Conservation (phyloP, 2,113 vertebrate species). For the Larimichthys polyactis region DNA sequence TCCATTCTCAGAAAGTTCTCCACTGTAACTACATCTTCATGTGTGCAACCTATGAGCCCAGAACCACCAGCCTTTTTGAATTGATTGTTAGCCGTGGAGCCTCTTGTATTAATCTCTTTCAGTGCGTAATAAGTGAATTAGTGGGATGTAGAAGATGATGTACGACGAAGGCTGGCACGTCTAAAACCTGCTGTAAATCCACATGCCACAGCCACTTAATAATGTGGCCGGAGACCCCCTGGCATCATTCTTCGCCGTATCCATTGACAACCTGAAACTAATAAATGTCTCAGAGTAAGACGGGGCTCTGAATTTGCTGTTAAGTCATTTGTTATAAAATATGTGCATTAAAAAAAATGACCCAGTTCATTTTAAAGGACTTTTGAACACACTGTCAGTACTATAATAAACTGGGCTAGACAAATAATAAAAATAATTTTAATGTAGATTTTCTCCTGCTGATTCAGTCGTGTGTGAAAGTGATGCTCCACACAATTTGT, state of each 20-base stretch:
- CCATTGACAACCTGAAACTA: slow-evolving; percentile 49
- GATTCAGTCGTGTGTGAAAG: slow-evolving; percentile 2
- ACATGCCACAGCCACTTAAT: slow-evolving; percentile 72
- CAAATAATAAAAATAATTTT: not conserved
- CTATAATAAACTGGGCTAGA: not conserved
- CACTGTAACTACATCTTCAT: slow-evolving; percentile 18
- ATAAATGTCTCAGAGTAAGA: slow-evolving; percentile 54
- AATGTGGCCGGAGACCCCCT: slow-evolving; percentile 61
- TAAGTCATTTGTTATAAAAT: slow-evolving; percentile 51
- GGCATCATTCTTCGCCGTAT: slow-evolving; percentile 60
- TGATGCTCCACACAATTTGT: slow-evolving; percentile 1
- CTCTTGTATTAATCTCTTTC: slow-evolving; percentile 67
- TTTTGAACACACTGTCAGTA: not conserved
- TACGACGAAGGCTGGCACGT: slow-evolving; percentile 67
- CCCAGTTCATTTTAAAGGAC: slow-evolving; percentile 7
- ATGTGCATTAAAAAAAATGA: slow-evolving; percentile 20
- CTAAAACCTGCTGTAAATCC: slow-evolving; percentile 76
- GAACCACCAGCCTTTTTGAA: slow-evolving; percentile 44
- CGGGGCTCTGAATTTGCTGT: slow-evolving; percentile 29
- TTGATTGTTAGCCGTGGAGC: slow-evolving; percentile 51
- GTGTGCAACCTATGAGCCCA: slow-evolving; percentile 1
- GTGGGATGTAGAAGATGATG: slow-evolving; percentile 74
- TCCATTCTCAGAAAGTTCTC: not conserved
- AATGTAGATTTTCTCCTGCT: not conserved
- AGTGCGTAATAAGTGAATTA: slow-evolving; percentile 78